Base-by-base conservation (phyloP, 2,888 invertebrate species). In the Pterostichus madidus region DNA sequence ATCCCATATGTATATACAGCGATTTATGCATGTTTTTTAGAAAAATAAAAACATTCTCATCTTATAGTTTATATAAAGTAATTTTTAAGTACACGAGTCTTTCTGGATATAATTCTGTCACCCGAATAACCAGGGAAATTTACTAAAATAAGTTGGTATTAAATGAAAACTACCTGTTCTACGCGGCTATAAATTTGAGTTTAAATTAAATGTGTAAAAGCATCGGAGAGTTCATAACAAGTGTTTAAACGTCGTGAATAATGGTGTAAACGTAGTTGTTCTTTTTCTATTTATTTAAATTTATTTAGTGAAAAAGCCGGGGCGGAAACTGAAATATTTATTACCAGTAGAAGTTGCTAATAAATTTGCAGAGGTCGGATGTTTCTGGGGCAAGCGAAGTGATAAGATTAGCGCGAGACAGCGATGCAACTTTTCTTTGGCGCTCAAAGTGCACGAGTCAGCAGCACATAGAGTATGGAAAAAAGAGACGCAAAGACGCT, bases 371-470 rank as follows among this genome's bases (percentile, higher is more conserved):
- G 53, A 53, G 53, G 3, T 17, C 32, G 49, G 49, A n/a, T 49
- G 31, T 64, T 35, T 64, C 35, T 64, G 35, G 64, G 35, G 31
- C 64, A 64, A 10, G 11, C 31, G 31, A 24, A 61, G 64, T 64
- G 64, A 64, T 64, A 64, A 64, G 64, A 64, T 64, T 64, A 64
- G 64, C 35, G 5, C 35, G 31, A 64, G 64, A 64, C 32, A 64
- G 35, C 64, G 64, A 64, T 64, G 64, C 64, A 64, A 64, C 64
- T 64, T 64, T 64, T 64, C 64, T 35, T 64, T 64, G 64, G 64
- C 64, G 0, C 35, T 35, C 64, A 35, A 64, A 64, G 32, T 64
- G 64, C 64, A 64, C 64, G 11, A 64, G 64, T 64, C 64, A 64
- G 64, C 64, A 59, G 5, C 49, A n/a, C 49, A 49, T 13, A 49